Evolutionary conservation across 2,113 vertebrate genomes (phyloP).

Genomic region (Gobiocypris rarus): DNA sequence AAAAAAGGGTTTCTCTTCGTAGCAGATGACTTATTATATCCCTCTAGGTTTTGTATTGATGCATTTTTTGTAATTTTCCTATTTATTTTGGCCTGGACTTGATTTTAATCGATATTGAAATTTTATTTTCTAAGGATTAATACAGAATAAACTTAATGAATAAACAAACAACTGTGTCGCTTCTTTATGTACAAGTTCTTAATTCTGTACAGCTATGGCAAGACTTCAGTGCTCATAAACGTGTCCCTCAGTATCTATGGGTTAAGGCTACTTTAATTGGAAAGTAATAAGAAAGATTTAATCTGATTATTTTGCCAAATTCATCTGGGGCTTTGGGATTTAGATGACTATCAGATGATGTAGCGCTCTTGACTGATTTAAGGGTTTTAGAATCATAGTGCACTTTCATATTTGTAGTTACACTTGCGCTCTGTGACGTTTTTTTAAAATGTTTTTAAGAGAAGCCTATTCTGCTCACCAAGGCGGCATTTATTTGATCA

Average conservation of each 20-base stretch:
- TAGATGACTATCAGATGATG: neutral
- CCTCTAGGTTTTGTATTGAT: conserved; percentile 77
- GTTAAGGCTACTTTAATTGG: conserved; percentile 3
- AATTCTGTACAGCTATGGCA: neutral
- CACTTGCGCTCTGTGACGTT: too few relatives aligned
- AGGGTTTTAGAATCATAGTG: too few relatives aligned
- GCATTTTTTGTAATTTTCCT: conserved; percentile 73
- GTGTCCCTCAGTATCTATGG: neutral
- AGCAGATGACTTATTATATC: conserved; percentile 77
- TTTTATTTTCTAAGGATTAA: conserved; percentile 79
- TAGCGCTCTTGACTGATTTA: too few relatives aligned
- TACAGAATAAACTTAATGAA: conserved; percentile 78
- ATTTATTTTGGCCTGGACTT: conserved; percentile 75
- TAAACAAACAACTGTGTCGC: conserved; percentile 56
- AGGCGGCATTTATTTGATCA: too few relatives aligned
- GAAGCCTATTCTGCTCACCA: too few relatives aligned
- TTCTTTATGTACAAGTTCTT: neutral
- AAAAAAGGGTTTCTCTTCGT: conserved; percentile 73
- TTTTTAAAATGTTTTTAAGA: too few relatives aligned
- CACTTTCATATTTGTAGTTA: too few relatives aligned
- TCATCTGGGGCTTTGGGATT: conserved; percentile 8
- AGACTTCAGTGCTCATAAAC: neutral
- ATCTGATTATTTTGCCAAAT: neutral
- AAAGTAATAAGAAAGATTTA: neutral
- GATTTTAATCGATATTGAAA: conserved; percentile 70